Evolutionary conservation across 2,888 invertebrate genomes (phyloP), one percentile per base, ranked within the genome.

Genomic region (Piscicola geometra): DNA sequence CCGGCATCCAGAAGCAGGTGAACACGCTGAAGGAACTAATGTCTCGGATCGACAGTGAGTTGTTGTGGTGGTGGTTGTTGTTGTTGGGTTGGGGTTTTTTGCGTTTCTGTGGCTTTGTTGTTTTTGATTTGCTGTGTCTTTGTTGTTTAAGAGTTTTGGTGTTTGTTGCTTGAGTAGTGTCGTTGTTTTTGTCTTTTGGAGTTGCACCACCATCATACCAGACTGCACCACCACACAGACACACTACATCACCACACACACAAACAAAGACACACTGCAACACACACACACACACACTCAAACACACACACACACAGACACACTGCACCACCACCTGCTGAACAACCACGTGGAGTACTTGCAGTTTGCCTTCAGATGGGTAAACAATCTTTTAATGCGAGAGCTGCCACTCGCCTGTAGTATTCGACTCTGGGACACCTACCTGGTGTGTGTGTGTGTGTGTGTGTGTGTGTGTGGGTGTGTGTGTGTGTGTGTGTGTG

Each of bases 341-440:
- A 88, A 89, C 50, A 95, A 99, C 84, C 93, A 93, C 76, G 94
- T 99, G 5, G 97, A 99, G 87, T 99, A 97, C 87, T 89, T 99
- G 67, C 98, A 99, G 87, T 99, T 99, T 87, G 94, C 98, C 0
- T 99, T 99, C 88, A 91, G 99, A 25, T 99, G 99, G 99, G 94
- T 99, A 93, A 99, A 99, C 87, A 99, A 99, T 88, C 89, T 99
- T 75, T 88, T 99, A 77, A 99, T 99, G 81, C 88, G 99, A 79
- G 99, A 99, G 88, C 90, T 99, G 80, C 99, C 99, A 1, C 88
- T 99, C 25, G 90, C 93, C 70, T 99, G 98, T 86, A 95, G 96
- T 75, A 96, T 99, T 81, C 89, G 99, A 68, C 88, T 99, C 30
- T 99, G 99, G 99, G 99, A 99, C 87, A 99, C 99, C 0, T 99